Conservation (phyloP, 2,113 vertebrate genomes). For the Carassius gibelio region DNA sequence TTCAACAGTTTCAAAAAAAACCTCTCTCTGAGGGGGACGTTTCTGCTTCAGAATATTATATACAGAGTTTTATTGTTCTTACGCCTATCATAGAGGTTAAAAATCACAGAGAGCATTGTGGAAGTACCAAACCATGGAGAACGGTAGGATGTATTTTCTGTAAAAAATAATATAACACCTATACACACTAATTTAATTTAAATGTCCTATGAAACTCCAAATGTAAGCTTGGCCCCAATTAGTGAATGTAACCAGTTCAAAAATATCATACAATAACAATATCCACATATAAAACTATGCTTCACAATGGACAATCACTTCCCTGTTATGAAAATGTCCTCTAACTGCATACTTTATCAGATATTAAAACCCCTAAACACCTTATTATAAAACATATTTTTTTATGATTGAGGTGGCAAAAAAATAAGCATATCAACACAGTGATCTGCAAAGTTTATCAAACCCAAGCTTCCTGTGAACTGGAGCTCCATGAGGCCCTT, state of each 20-base stretch:
- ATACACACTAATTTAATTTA: constrained; percentile 28
- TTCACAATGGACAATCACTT: constrained; percentile 54
- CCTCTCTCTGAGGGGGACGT: constrained; percentile 5
- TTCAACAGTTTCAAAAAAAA: constrained; percentile 39
- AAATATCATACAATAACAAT: constrained; percentile 19
- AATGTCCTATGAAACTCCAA: neutral
- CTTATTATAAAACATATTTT: constrained; percentile 59
- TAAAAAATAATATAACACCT: constrained; percentile 30
- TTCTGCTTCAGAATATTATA: constrained; percentile 36
- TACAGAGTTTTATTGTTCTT: constrained; percentile 36
- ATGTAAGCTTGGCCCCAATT: neutral
- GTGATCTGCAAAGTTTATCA: constrained; percentile 66
- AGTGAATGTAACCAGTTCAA: constrained; percentile 1
- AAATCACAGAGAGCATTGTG: neutral
- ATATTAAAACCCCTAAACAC: constrained; percentile 59
- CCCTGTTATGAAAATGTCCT: constrained; percentile 52
- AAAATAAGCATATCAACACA: constrained; percentile 63
- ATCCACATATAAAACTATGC: constrained; percentile 51
- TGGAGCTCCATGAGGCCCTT: constrained; percentile 36
- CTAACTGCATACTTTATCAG: constrained; percentile 41
- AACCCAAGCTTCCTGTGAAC: constrained; percentile 69
- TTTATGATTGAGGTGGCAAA: constrained; percentile 55
- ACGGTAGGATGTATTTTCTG: neutral
- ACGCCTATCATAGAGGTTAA: constrained; percentile 11
- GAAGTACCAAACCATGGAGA: constrained; percentile 14